A percentile compares a stretch with the other conserved stretches of the same genome.
phyloP scores from a whole-genome alignment of 2,888 invertebrate genomes.

The Polyommatus iphigenia region DNA sequence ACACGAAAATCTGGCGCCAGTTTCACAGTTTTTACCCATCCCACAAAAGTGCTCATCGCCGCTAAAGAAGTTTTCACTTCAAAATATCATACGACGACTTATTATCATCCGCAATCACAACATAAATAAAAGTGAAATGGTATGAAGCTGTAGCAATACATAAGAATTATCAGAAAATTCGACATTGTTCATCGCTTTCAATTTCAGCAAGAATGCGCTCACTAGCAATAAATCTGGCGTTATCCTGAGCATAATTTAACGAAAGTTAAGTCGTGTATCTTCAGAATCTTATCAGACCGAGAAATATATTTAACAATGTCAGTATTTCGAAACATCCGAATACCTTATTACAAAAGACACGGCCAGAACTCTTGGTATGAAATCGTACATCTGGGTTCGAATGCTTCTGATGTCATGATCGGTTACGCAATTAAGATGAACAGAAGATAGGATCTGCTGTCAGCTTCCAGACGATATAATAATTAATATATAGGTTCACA shows the following conservation, averaged over 20 bases:
- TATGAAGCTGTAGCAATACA: not conserved
- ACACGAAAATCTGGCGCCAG: no score
- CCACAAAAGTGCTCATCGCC: no score
- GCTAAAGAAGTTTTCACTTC: no score
- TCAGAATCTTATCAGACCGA: conserved; percentile 38
- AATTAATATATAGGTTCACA: conserved; percentile 10
- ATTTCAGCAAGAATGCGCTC: conserved; percentile 3
- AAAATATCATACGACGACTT: no score
- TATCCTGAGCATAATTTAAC: conserved; percentile 36
- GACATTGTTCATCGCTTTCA: conserved; percentile 15
- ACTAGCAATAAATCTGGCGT: conserved; percentile 29
- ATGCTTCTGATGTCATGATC: conserved; percentile 54
- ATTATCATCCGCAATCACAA: not conserved
- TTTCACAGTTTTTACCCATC: no score
- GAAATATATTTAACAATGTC: conserved; percentile 38
- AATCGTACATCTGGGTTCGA: conserved; percentile 43
- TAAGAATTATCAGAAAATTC: conserved; percentile 11
- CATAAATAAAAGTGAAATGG: not conserved
- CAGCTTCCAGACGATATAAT: conserved; percentile 16
- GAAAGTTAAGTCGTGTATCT: conserved; percentile 34
- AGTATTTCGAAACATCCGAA: conserved; percentile 38
- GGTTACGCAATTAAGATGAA: conserved; percentile 63
- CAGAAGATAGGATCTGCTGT: conserved; percentile 34
- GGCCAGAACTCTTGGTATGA: conserved; percentile 41
- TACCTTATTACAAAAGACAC: conserved; percentile 41